Base-by-base conservation (phyloP, 2,113 vertebrate species). In the Eurystomus gularis region DNA sequence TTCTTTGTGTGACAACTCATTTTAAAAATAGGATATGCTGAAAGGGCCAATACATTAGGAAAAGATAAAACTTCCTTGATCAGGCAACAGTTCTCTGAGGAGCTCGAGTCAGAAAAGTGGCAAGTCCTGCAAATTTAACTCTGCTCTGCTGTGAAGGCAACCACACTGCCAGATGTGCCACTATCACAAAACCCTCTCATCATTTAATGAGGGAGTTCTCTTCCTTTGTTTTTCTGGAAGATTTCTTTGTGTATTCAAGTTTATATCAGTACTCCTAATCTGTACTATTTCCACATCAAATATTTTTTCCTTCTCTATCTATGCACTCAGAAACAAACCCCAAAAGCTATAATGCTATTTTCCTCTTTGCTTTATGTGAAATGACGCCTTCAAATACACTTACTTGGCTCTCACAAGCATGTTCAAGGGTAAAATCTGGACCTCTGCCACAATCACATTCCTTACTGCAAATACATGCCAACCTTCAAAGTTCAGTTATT, bases 401-500 rank as follows among this genome's bases (percentile, higher is more conserved):
- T 57, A 86, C 37, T 94, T 92, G 69, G 82, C 64, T 94, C 57
- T 64, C 31, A 57, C 9, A 79, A 72, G 44, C 52, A 89, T 46
- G 17, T 89, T 94, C 66, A 87, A 94, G 91, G 70, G 57, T 81
- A 92, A 92, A 93, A 84, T 17, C 40, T 94, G 94, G 95, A 86
- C 88, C 37, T 65, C 44, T 89, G 95, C 95, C 94, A 89, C 73
- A 86, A 54, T 7, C 12, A 4, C 92, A 96, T 96, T 97, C 95
- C 78, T 94, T 33, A 65, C 7, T 76, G 83, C 37, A 65, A 93
- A 94, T 61, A 86, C 54, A 72, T 42, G 86, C 77, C 92, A 95
- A 76, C 80, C 88, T 94, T 96, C 78, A 89, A 93, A 96, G 88
- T 94, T 95, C 52, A 91, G 73, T 72, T 94, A 94, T 89, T 96